Conservation (phyloP, 1,140 invertebrate genomes). For the Araneus ventricosus region DNA sequence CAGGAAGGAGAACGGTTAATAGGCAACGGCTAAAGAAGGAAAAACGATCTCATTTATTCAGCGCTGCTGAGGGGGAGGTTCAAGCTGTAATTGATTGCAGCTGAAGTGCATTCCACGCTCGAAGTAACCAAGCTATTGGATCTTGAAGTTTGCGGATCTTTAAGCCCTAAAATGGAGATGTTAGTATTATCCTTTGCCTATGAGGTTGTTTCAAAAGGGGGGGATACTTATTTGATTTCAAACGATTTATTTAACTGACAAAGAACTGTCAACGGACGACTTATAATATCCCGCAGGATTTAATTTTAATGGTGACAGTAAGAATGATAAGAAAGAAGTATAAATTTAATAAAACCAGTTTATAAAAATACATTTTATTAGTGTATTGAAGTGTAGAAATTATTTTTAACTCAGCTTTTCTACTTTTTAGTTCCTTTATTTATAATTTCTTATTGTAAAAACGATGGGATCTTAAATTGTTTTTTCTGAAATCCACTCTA, state of each 20-base stretch:
- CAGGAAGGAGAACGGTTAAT: neutral
- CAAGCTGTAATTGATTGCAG: neutral
- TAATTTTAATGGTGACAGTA: neutral
- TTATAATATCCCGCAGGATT: neutral
- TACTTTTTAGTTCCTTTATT: no score
- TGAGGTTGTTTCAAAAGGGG: neutral
- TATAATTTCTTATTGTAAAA: no score
- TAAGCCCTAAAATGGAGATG: neutral
- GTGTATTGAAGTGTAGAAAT: no score
- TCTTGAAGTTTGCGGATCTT: neutral
- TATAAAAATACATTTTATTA: no score
- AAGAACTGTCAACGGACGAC: neutral
- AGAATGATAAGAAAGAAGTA: no score
- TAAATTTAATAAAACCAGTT: no score
- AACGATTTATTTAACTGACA: neutral
- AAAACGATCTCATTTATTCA: constrained; percentile 2
- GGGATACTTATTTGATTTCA: neutral
- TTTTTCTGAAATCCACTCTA: no score
- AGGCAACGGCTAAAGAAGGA: neutral
- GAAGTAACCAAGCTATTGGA: neutral
- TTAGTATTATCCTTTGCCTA: neutral
- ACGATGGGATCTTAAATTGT: no score
- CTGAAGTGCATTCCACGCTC: neutral
- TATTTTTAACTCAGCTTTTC: no score
- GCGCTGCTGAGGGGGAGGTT: neutral